Evolutionary conservation across 2,113 vertebrate species (phyloP).

Genomic region (Xiphias gladius): DNA sequence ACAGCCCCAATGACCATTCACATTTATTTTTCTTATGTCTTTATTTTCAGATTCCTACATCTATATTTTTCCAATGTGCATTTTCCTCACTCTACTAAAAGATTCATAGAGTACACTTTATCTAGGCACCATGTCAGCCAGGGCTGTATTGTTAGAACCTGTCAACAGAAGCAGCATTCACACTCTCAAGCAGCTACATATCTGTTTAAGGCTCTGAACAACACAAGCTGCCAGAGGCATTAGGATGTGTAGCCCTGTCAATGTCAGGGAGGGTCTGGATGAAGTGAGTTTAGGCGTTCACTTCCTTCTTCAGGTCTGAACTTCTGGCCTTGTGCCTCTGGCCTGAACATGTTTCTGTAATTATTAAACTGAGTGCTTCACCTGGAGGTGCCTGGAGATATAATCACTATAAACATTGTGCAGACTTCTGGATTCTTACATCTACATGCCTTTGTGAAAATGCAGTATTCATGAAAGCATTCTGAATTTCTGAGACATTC

Average conservation of each 20-base stretch:
- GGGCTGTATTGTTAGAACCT: conserved; percentile 47
- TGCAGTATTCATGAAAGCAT: neutral
- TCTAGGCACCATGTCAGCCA: conserved; percentile 53
- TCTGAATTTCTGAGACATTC: neutral
- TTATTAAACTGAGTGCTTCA: conserved; percentile 19
- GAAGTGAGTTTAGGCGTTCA: conserved; percentile 38
- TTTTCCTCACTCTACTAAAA: neutral
- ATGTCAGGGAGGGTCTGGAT: conserved; percentile 20
- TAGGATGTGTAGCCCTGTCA: conserved; percentile 36
- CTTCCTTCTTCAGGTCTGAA: conserved; percentile 38
- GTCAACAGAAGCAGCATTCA: conserved; percentile 39
- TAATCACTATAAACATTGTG: neutral
- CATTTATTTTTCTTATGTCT: neutral
- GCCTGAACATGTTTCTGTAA: neutral
- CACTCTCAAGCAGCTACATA: conserved; percentile 35
- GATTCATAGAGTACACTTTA: conserved; percentile 35
- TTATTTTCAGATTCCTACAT: neutral
- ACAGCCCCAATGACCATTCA: no score
- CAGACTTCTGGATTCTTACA: neutral
- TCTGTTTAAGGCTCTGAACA: neutral
- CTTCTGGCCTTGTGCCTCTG: conserved; percentile 4
- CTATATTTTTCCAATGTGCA: no score
- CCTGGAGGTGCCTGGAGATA: neutral
- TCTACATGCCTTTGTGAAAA: neutral
- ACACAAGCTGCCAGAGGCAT: conserved; percentile 32